Percentiles rank a stretch among this genome's conserved stretches.
These are phyloP conservation scores for Pelusios castaneus DNA, from an alignment of 2,113 vertebrate species.

Conservation along the genomic window DNA sequence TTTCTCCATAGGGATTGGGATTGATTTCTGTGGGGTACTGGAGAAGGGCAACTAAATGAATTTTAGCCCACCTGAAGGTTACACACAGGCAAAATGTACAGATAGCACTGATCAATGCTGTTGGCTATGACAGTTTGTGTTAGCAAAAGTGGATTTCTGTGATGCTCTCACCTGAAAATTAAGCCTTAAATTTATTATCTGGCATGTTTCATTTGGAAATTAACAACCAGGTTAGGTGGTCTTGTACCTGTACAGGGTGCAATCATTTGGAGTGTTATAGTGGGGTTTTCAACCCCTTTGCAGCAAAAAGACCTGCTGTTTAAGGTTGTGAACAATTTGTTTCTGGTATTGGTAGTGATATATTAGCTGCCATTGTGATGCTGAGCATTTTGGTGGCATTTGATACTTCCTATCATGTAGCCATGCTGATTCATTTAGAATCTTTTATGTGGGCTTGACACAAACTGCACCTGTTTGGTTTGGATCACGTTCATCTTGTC, in stretches of 20 bases:
- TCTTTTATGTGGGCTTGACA: neutral
- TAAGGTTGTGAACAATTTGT: neutral
- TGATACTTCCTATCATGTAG: neutral
- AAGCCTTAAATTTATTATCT: neutral
- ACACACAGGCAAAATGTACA: too few species aligned
- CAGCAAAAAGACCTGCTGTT: neutral
- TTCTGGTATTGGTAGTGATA: neutral
- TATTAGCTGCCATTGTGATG: neutral
- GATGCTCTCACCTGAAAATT: neutral
- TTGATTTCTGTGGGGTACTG: too few species aligned
- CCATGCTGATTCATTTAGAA: neutral
- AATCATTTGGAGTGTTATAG: neutral
- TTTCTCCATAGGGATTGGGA: too few species aligned
- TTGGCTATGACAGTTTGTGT: too few species aligned
- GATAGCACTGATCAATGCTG: too few species aligned
- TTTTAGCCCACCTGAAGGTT: too few species aligned
- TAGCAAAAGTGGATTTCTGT: neutral
- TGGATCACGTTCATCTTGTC: neutral
- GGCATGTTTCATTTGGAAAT: neutral
- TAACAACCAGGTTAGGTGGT: neutral
- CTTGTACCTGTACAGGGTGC: neutral
- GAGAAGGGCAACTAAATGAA: too few species aligned
- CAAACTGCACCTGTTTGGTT: neutral
- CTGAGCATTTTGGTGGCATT: neutral
- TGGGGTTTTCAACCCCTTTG: neutral